Percentiles rank a stretch among this genome's conserved stretches.
These are phyloP conservation scores for Eristalis tenax DNA, from an alignment of 2,888 invertebrate genomes.

Conservation along the genomic window DNA sequence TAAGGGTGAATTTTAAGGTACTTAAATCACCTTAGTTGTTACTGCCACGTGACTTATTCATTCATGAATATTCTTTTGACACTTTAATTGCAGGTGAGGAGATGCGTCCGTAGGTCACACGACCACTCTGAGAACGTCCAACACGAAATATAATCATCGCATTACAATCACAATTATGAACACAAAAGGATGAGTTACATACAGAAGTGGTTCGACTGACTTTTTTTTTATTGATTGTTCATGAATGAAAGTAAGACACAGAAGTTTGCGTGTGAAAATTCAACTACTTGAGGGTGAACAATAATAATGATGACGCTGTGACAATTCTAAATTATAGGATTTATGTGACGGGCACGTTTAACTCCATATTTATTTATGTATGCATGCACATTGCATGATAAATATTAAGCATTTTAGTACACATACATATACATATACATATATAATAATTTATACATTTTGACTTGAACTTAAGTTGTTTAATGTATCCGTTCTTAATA, in stretches of 20 bases:
- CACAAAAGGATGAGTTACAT: constrained; percentile 46
- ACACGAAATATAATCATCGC: constrained; percentile 51
- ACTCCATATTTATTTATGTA: neutral
- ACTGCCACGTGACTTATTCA: constrained; percentile 65
- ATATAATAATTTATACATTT: too few relatives aligned
- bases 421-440: too few relatives aligned
- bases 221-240: constrained; percentile 56
- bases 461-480: too few relatives aligned
- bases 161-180: constrained; percentile 46
- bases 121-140: constrained; percentile 33
- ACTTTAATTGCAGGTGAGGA: constrained; percentile 80
- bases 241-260: constrained; percentile 9
- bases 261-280: constrained; percentile 46
- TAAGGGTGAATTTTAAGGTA: constrained; percentile 18
- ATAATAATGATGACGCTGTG: constrained; percentile 55
- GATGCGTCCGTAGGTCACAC: constrained; percentile 61
- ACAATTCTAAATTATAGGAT: constrained; percentile 27
- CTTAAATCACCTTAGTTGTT: constrained; percentile 55
- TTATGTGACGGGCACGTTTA: neutral
- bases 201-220: constrained; percentile 37
- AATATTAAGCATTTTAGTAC: too few relatives aligned
- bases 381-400: neutral
- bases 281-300: constrained; percentile 46
- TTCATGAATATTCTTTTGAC: constrained; percentile 75
- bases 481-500: too few relatives aligned